These are phyloP conservation scores for Nemotelus pantherinus DNA, from an alignment of 2,888 invertebrate genomes.

Conservation along the genomic window DNA sequence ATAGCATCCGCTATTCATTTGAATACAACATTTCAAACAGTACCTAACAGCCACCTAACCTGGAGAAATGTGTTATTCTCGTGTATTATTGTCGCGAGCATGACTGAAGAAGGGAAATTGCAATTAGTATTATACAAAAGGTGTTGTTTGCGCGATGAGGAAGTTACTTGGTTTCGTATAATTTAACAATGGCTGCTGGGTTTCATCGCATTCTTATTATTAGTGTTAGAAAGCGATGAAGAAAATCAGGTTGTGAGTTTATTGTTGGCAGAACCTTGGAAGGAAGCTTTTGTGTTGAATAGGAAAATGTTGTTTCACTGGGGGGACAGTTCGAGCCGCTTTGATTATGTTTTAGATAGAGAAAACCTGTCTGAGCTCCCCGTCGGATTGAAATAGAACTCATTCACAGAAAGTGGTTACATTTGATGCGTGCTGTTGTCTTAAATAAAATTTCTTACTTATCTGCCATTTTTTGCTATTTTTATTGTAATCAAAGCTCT, in stretches of 20 bases:
- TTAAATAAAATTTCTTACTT: too few species aligned
- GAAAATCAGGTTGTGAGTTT: conserved; percentile 22
- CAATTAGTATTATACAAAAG: conserved; percentile 45
- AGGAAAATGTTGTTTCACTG: background rate
- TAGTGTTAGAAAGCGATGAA: background rate
- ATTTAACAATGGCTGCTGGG: conserved; percentile 29
- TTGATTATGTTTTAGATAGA: too few species aligned
- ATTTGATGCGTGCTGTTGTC: too few species aligned
- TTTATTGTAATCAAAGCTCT: too few species aligned
- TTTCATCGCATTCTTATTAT: conserved; percentile 5
- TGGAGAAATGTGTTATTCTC: conserved; percentile 4
- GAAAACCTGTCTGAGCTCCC: too few species aligned
- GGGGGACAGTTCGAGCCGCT: background rate
- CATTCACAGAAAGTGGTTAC: too few species aligned
- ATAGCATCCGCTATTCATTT: conserved; percentile 34
- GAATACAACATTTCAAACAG: conserved; percentile 39
- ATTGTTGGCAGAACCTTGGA: background rate
- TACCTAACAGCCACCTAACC: background rate
- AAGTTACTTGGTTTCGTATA: conserved; percentile 44
- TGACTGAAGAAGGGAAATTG: conserved; percentile 43
- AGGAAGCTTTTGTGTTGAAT: background rate
- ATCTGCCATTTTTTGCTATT: too few species aligned
- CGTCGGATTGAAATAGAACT: too few species aligned
- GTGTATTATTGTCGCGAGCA: conserved; percentile 21
- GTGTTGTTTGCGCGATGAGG: conserved; percentile 42